Percentiles rank a stretch among this genome's conserved stretches.
Conservation (phyloP, 2,888 invertebrate genomes). For the Megalurothrips usitatus region DNA sequence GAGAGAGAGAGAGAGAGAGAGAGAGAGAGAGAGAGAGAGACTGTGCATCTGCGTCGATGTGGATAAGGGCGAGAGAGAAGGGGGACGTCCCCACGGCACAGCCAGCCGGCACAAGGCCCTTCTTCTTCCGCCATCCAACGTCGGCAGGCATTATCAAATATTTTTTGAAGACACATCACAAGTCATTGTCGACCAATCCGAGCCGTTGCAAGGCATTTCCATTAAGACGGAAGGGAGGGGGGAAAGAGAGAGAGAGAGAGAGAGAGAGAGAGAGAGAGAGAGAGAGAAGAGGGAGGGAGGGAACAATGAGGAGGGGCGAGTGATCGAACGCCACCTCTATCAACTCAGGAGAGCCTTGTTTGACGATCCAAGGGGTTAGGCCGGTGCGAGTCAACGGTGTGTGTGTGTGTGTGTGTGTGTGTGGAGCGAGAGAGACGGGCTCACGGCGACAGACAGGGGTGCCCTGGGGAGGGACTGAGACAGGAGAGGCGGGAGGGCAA, state of each 20-base stretch:
- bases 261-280: background rate
- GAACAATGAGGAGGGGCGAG: background rate
- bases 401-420: too few species aligned
- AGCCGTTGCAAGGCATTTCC: background rate
- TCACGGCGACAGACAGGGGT: background rate
- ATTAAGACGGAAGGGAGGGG: background rate
- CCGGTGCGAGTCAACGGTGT: too few species aligned
- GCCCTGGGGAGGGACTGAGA: background rate
- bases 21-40: too few species aligned
- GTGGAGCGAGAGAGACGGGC: too few species aligned
- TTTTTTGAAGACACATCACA: constrained; percentile 9
- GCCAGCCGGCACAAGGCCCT: too few species aligned
- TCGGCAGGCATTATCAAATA: background rate
- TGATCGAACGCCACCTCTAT: background rate
- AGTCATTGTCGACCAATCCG: constrained; percentile 5
- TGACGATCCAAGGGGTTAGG: background rate
- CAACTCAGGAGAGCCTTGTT: constrained; percentile 7
- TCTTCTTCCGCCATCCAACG: background rate
- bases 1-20: too few species aligned
- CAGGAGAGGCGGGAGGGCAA: background rate
- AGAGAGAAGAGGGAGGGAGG: background rate
- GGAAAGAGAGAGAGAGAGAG: background rate
- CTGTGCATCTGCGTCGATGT: too few species aligned
- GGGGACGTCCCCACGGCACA: too few species aligned
- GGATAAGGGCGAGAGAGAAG: too few species aligned